Evolutionary conservation across 2,888 invertebrate species (phyloP).

Genomic region (Drosophila prostipennis): DNA sequence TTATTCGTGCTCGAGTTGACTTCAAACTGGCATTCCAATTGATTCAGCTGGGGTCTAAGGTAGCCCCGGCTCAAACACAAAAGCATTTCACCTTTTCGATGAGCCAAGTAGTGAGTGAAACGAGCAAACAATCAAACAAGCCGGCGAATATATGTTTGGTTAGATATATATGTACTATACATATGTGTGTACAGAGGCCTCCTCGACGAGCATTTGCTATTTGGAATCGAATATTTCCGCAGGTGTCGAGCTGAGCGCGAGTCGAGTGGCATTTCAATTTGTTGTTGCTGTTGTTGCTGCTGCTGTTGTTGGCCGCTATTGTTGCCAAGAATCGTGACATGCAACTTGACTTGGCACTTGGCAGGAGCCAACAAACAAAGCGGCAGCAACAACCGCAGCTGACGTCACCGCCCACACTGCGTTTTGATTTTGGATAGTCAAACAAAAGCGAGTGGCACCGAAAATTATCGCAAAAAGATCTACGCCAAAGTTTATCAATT

Average conservation of each 20-base stretch:
- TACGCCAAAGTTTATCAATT: conserved; percentile 31
- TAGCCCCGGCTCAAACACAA: conserved; percentile 38
- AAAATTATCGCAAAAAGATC: conserved; percentile 30
- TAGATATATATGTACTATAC: conserved; percentile 10
- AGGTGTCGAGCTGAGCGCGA: conserved; percentile 61
- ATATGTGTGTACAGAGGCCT: conserved; percentile 36
- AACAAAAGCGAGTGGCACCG: conserved; percentile 23
- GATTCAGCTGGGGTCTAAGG: conserved; percentile 60
- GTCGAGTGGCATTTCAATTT: conserved; percentile 73
- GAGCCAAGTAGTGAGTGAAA: conserved; percentile 41
- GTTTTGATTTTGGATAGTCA: conserved; percentile 19
- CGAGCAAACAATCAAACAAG: conserved; percentile 46
- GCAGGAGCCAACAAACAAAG: conserved; percentile 56
- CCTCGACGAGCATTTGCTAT: conserved; percentile 29
- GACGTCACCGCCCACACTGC: conserved; percentile 64
- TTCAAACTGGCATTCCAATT: conserved; percentile 69
- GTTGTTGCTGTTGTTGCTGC: conserved; percentile 50
- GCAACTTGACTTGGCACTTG: conserved; percentile 73
- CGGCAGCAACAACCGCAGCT: conserved; percentile 41
- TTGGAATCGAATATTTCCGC: conserved; percentile 71
- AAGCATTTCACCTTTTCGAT: conserved; percentile 69
- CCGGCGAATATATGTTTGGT: conserved; percentile 21
- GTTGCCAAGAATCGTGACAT: conserved; percentile 74
- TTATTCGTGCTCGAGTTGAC: conserved; percentile 47
- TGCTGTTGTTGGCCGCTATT: conserved; percentile 43